Percentiles rank a stretch among this genome's conserved stretches.
Conservation (phyloP, 2,797 vertebrate species). For the Huso huso region DNA sequence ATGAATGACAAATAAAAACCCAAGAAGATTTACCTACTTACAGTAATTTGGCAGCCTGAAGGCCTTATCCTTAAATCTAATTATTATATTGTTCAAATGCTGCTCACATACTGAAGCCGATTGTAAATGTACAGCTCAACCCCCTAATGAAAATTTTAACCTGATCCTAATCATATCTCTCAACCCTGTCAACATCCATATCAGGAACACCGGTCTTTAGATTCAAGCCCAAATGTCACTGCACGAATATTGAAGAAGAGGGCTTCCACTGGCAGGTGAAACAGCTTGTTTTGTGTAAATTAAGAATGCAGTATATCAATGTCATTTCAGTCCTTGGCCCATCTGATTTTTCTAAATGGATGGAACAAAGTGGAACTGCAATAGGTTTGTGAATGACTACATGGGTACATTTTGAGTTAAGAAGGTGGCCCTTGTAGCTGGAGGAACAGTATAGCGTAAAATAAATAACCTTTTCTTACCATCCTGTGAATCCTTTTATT, state of each 20-base stretch:
- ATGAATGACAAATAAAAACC: conserved; percentile 84
- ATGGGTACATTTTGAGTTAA: no score
- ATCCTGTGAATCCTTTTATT: no score
- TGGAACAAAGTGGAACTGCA: no score
- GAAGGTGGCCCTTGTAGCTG: no score
- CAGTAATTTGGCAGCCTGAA: conserved; percentile 68
- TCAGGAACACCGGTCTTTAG: neutral
- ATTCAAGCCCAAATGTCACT: neutral
- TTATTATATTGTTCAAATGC: conserved; percentile 77
- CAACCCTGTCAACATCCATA: neutral
- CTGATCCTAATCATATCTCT: conserved; percentile 20
- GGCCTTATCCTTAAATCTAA: conserved; percentile 89
- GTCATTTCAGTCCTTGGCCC: conserved; percentile 1
- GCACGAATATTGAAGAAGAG: neutral
- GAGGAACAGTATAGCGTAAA: no score
- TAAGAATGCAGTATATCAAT: conserved; percentile 1
- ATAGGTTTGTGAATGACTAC: no score
- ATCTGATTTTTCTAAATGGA: neutral
- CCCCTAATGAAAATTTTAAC: conserved; percentile 46
- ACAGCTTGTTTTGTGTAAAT: conserved; percentile 3
- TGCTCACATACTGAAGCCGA: conserved; percentile 47
- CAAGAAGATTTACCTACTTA: conserved; percentile 62
- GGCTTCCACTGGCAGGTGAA: neutral
- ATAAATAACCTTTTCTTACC: no score
- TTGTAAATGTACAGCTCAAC: conserved; percentile 59